Base-by-base conservation (phyloP, 2,797 vertebrate species). In the Zenarchopterus dispar region DNA sequence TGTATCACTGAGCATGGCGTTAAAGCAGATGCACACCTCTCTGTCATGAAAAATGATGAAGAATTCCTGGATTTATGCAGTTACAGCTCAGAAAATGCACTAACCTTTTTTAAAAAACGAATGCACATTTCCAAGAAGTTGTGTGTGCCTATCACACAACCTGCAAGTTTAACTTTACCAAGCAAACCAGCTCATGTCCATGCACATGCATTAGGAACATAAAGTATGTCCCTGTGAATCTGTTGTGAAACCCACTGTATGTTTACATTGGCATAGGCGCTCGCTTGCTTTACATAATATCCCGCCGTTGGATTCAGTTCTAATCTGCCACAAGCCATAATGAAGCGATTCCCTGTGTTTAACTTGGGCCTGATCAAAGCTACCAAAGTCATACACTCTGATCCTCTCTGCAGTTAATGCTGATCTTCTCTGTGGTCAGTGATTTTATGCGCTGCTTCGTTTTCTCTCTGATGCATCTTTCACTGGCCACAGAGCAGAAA, bases 271-370 rank as follows among this genome's bases (percentile, higher is more conserved):
- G 77, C 76, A 60, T 64, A 50, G 58, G 77, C 56, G 76, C 65
- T 64, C 80, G 88, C 88, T 88, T 78, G 56, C 80, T 31, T 92
- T 93, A 91, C 80, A 79, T 92, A 93, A 92, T 80, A 62, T 75
- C 81, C 80, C 76, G 73, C 69, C 43, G 44, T 71, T 84, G 85
- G 71, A 77, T 67, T 49, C 42, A 5, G 79, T 84, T 82, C 87
- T 92, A 93, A 92, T 92, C 92, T 91, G 82, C 83, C 70, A 76
- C 70, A 73, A 83, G 81, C 73, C 75, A 84, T 91, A 92, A 90
- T 92, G 85, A 93, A 85, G 88, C 89, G 88, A 89, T 89, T 91
- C 80, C 79, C 73, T 68, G 72, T 85, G 75, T 85, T 87, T 80
- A 90, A 87, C 82, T 84, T 87, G 73, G 84, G 77, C 81, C 82